Evolutionary conservation across 2,797 vertebrate species (phyloP).

Genomic region (Meriones psammophilus): DNA sequence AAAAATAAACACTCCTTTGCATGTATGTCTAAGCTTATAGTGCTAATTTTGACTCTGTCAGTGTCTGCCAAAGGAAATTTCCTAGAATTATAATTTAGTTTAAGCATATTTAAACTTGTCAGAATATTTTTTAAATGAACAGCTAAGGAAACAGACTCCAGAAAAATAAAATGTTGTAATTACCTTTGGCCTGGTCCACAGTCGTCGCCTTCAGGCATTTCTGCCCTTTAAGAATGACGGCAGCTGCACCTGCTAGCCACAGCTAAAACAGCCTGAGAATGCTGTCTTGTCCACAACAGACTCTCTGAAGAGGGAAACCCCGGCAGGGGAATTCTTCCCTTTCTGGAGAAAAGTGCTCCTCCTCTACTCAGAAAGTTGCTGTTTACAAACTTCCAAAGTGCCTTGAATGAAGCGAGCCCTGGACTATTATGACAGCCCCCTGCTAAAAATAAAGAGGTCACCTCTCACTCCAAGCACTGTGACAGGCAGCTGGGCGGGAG

Average conservation of each 20-base stretch:
- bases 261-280: not conserved
- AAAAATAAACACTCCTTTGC: not conserved
- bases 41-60: not conserved
- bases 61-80: not conserved
- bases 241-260: not conserved
- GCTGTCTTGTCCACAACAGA: not conserved
- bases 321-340: slow-evolving; percentile 12
- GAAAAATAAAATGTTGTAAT: slow-evolving; percentile 5
- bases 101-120: not conserved
- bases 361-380: slow-evolving; percentile 83
- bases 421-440: slow-evolving; percentile 90
- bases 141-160: not conserved
- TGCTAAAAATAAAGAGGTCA: slow-evolving; percentile 96
- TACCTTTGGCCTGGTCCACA: slow-evolving; percentile 92
- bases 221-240: slow-evolving; percentile 68
- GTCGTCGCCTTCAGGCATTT: slow-evolving; percentile 93
- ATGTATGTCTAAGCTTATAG: not conserved
- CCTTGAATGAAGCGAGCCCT: slow-evolving; percentile 91
- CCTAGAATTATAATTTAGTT: not conserved
- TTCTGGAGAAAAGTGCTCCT: slow-evolving; percentile 75
- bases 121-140: not conserved
- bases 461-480: slow-evolving; percentile 91
- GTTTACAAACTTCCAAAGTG: slow-evolving; percentile 89
- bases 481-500: slow-evolving; percentile 87
- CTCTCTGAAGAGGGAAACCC: not conserved